phyloP scores from a whole-genome alignment of 2,113 vertebrate genomes.

The Grallaria varia region DNA sequence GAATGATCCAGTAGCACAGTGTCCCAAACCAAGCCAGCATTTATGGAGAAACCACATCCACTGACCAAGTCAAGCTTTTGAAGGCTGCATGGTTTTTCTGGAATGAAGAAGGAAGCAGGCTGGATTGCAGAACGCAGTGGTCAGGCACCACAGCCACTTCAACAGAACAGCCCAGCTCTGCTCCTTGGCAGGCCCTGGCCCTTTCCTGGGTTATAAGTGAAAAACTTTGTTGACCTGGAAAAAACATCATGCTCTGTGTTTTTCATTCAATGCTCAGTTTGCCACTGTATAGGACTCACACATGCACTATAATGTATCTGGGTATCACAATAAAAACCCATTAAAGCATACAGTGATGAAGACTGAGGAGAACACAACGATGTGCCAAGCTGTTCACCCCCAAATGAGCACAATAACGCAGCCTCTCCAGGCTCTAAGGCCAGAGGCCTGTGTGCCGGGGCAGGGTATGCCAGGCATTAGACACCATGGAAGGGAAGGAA shows the following conservation, averaged over 20 bases:
- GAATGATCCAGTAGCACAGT: background rate
- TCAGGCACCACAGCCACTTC: background rate
- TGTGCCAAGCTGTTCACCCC: background rate
- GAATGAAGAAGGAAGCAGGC: background rate
- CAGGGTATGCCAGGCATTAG: background rate
- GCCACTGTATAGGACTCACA: background rate
- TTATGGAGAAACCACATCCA: background rate
- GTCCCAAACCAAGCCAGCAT: background rate
- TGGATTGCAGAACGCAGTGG: background rate
- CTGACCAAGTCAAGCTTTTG: background rate
- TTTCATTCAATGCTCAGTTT: background rate
- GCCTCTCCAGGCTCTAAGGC: background rate
- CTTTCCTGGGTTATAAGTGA: background rate
- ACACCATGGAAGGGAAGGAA: background rate
- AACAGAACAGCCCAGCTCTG: background rate
- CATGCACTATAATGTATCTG: background rate
- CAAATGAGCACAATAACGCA: background rate
- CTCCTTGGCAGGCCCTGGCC: background rate
- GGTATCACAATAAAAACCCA: background rate
- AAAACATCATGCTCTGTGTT: background rate
- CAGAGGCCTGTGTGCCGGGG: background rate
- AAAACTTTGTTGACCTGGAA: background rate
- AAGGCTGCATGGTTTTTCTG: background rate
- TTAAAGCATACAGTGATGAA: background rate
- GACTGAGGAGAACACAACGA: background rate